Percentiles rank a stretch among this genome's conserved stretches.
Conservation (phyloP, 2,888 invertebrate species). For the Rutpela maculata region DNA sequence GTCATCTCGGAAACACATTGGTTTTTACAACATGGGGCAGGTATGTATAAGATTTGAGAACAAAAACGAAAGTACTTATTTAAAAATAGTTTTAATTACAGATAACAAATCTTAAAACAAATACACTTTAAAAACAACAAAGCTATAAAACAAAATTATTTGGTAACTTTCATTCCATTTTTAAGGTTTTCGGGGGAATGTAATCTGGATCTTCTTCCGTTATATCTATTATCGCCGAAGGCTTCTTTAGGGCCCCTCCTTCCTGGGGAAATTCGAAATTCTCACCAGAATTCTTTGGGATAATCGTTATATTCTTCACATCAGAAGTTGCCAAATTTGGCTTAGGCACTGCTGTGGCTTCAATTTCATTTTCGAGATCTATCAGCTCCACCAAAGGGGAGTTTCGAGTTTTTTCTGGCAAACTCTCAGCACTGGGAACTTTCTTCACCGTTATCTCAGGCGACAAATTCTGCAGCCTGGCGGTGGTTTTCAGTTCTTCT, state of each 20-base stretch:
- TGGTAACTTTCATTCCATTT: constrained; percentile 10
- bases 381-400: constrained; percentile 58
- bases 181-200: constrained; percentile 58
- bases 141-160: background rate
- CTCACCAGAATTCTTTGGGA: constrained; percentile 45
- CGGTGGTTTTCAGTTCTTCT: constrained; percentile 52
- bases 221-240: constrained; percentile 34
- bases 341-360: constrained; percentile 67
- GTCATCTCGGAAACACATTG: too few species aligned
- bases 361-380: constrained; percentile 70
- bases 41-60: background rate
- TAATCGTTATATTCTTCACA: constrained; percentile 51
- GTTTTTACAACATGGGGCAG: too few species aligned
- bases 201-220: constrained; percentile 63
- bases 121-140: constrained; percentile 3
- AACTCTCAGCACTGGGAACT: constrained; percentile 46
- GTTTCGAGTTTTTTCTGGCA: constrained; percentile 32
- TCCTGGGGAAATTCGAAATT: constrained; percentile 22
- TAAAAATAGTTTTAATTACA: constrained; percentile 7
- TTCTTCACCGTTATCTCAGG: constrained; percentile 65
- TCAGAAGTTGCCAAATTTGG: constrained; percentile 58
- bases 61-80: background rate
- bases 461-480: constrained; percentile 56
- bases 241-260: constrained; percentile 32
- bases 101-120: background rate